Conservation (phyloP, 2,888 invertebrate genomes). For the Nephrotoma guestfalica region DNA sequence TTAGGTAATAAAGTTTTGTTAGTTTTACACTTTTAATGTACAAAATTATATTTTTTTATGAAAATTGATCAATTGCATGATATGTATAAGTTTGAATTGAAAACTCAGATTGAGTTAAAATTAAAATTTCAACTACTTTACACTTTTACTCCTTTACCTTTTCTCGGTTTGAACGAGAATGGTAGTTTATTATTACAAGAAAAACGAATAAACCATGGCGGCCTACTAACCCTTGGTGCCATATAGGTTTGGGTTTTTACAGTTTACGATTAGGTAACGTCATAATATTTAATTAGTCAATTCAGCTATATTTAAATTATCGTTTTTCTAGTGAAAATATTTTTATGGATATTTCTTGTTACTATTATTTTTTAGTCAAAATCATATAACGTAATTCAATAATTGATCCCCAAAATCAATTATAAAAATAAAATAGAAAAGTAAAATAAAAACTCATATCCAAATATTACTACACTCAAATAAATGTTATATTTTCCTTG, state of each 20-base stretch:
- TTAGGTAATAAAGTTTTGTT: background rate
- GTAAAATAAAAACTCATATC: background rate
- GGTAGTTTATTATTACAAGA: background rate
- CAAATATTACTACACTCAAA: background rate
- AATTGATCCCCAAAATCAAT: background rate
- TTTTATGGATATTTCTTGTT: background rate
- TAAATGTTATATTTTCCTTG: background rate
- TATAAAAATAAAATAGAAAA: background rate
- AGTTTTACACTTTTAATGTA: background rate
- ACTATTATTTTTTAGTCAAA: background rate
- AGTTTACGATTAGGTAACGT: background rate
- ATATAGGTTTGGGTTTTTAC: background rate
- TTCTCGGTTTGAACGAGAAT: background rate
- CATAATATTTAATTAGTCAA: background rate
- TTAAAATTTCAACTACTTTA: background rate
- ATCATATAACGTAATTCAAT: background rate
- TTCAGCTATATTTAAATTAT: background rate
- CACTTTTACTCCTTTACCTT: background rate
- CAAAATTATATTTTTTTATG: background rate
- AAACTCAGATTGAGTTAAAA: background rate
- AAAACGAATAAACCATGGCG: background rate
- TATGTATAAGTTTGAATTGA: background rate
- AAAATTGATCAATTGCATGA: background rate
- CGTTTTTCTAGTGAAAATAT: background rate
- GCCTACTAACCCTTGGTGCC: background rate